Evolutionary conservation across 1,140 invertebrate species (phyloP), one percentile per base, ranked within the genome.

Genomic region (Metopolophium dirhodum): DNA sequence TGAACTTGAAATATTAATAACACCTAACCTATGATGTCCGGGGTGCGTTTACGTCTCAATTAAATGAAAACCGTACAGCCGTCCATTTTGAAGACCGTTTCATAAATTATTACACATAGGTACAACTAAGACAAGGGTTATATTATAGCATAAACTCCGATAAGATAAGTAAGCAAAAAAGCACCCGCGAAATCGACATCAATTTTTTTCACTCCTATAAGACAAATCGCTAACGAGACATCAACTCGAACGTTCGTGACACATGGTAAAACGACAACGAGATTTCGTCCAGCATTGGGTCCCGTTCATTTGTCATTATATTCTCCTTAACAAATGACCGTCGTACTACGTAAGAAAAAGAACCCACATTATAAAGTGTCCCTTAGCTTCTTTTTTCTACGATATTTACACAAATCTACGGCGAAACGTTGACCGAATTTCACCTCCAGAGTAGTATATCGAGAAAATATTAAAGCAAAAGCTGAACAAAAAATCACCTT

Each of bases 261-360:
- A 51, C 47, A 51, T n/a, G 86, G 45, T 51, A 89, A 54, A 89
- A 89, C 87, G 87, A 54, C 49, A 51, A 37, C 87, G 22, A 23
- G 47, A 88, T 88, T 51, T 88, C 47, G 7, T 88, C 86, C 86
- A 22, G 11, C 30, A n/a, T n/a, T n/a, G 18, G 86, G 47, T 51
- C 30, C n/a, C n/a, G n/a, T 88, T 88, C 86, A 54, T 89, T 89
- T 89, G 49, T 89, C 87, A 51, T 89, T 89, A 89, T 89, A 54
- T 54, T 89, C 87, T 89, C 87, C n/a, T 35, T 51, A 35, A 89
- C 87, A 89, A 89, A 89, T 89, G 87, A 54, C 87, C 87, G n/a
- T 6, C 49, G n/a, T 37, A 35, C 23, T 86, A 30, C 20, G 86
- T 30, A 51, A 51, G 49, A 51, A 51, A 88, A 88, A 88, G 30